Base-by-base conservation (phyloP, 2,888 invertebrate genomes). In the Thalpophila matura region DNA sequence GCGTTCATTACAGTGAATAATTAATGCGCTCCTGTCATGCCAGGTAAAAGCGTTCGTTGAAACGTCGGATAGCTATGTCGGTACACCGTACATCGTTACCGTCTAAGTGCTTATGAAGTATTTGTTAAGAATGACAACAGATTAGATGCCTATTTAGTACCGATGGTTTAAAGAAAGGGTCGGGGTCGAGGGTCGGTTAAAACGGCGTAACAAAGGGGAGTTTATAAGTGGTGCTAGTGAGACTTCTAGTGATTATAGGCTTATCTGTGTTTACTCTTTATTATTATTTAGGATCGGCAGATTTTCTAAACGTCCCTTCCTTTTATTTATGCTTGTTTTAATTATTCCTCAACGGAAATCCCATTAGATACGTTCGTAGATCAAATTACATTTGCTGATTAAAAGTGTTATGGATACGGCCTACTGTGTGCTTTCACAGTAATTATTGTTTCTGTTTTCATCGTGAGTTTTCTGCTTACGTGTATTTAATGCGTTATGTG, bases 181-280 rank as follows among this genome's bases (percentile, higher is more conserved):
- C 45, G 54, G 65, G 69, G 71, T 73, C 73, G 68, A 66, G 77
- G 77, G 80, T 80, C 69, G 78, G 73, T 77, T 78, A 75, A 78
- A 82, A 80, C 59, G 69, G 61, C 63, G 70, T 79, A 79, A 83
- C 81, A 84, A 84, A 82, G 77, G 80, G 64, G 69, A 61, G 49
- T 78, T 79, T 80, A 72, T 82, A 84, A 86, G 81, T 81, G 84
- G 80, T 79, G 79, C 81, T 82, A 77, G 66, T 64, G 82, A 80
- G 82, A 82, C 81, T 58, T 80, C 79, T 77, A 77, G 72, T 77
- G 80, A 82, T 80, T 81, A 79, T 68, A 68, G 69, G 83, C 81
- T 84, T 83, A 84, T 69, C 49, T 82, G 67, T 75, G 56, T 57
- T 65, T 59, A 71, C 75, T 80, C 78, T 79, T 75, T 76, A 79